Evolutionary conservation across 2,888 invertebrate genomes (phyloP), one percentile per base, ranked within the genome.

Genomic region (Cylloceria caligata): DNA sequence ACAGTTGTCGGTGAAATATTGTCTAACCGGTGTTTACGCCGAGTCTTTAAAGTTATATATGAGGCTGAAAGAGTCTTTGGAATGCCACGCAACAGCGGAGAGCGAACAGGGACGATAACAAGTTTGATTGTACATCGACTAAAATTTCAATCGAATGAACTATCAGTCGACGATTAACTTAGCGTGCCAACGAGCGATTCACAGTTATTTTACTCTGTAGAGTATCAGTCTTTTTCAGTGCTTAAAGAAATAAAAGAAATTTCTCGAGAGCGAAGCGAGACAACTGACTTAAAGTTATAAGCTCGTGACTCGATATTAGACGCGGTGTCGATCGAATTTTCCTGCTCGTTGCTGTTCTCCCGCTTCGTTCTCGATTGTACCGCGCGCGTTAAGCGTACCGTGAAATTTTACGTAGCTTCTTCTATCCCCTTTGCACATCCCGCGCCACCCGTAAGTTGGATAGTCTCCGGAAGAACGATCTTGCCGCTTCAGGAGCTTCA

Each of bases 231-330:
- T 16, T 16, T 45, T 45, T 19, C 67, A 57, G 42, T n/a, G 21
- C 39, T 39, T 67, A 49, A 72, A 72, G 42, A 78, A 71, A 60
- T 24, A 9, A 55, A 67, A 73, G 73, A 64, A 74, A 78, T 78
- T 74, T 71, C 69, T 30, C 30, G 45, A 16, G 42, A 47, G 21
- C 57, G 21, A 64, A 34, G n/a, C 52, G 55, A 68, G 49, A 42
- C 74, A 47, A 49, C 47, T 73, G 52, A 52, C 30, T 55, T 52
- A 47, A 67, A 82, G 64, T 55, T 39, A 57, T 13, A 69, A 65
- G 55, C 71, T 36, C 52, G 60, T 82, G 82, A 82, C 82, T 82
- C 75, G 78, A 71, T 79, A 74, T 78, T 71, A 42, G 49, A 69
- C 57, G 68, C 52, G 60, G 64, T 69, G 79, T 71, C 79, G 67